Base-by-base conservation (phyloP, 1,140 invertebrate species). In the Frieseomelitta varia region DNA sequence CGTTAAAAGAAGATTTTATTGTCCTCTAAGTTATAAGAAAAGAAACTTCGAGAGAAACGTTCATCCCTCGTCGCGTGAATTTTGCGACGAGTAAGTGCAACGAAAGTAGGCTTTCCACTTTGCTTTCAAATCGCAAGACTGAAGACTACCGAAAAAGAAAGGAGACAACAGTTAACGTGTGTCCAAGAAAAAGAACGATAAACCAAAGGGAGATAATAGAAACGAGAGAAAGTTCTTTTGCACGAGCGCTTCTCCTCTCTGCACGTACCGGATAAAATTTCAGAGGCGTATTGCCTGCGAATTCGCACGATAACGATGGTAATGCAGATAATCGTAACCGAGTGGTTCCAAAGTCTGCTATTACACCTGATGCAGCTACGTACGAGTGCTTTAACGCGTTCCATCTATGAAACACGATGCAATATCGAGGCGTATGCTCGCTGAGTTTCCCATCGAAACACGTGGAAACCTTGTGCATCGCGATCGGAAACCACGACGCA, bases 371-470 rank as follows among this genome's bases (percentile, higher is more conserved):
- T 80, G 69, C 39, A 65, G n/a, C 55, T 58, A 78, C 61, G 73
- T 82, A 79, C 65, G 79, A 51, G 65, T 76, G 68, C 51, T 47
- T 77, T 58, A 63, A 63, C 75, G 58, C 74, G 86, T 79, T 81
- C 21, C 68, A 63, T 51, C 72, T 78, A 72, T 84, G 81, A 81
- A 88, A 87, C 11, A 68, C 58, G 68, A 68, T 67, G 77, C 73
- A 61, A 88, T 85, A 83, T 81, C 84, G 83, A 68, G 39, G 85
- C 58, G 74, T 84, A 87, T 84, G 69, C 81, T 67, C 67, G 71
- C 67, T 53, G n/a, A 61, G 78, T 47, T 17, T 27, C 30, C 24
- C 47, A 58, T 77, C 58, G 39, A 30, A 47, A 85, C 78, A 85
- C 73, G 79, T 85, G 75, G 53, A 39, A 78, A 51, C 61, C 21